Conservation (phyloP, 1,140 invertebrate species). For the Zaprionus lachaisei region DNA sequence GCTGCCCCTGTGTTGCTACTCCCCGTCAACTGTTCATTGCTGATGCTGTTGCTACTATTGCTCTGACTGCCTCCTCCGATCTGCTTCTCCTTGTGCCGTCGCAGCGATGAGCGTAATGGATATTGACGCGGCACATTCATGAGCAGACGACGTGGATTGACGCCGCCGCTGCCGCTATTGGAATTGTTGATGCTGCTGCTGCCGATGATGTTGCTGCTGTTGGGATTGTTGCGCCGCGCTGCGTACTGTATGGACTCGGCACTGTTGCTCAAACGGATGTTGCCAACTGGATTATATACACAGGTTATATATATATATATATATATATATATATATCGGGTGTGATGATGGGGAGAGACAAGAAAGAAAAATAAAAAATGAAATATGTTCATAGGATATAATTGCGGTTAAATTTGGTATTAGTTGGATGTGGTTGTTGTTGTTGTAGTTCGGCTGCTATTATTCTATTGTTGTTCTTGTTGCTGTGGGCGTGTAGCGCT, state of each 20-base stretch:
- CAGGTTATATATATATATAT: slow-evolving; percentile 22
- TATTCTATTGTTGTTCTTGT: slow-evolving; percentile 30
- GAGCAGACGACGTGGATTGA: slow-evolving; percentile 86
- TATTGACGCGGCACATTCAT: slow-evolving; percentile 88
- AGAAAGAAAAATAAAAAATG: slow-evolving; percentile 59
- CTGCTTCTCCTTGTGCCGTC: slow-evolving; percentile 89
- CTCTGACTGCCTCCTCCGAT: slow-evolving; percentile 69
- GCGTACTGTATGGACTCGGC: slow-evolving; percentile 87
- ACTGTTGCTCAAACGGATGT: slow-evolving; percentile 88
- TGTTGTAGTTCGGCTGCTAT: not conserved
- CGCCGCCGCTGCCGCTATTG: slow-evolving; percentile 53
- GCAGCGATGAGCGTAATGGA: slow-evolving; percentile 88
- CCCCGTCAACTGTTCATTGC: slow-evolving; percentile 17
- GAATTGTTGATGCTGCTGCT: slow-evolving; percentile 73
- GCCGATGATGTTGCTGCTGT: slow-evolving; percentile 85
- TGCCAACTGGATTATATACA: slow-evolving; percentile 81
- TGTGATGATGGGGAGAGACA: slow-evolving; percentile 26
- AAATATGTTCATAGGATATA: slow-evolving; percentile 53
- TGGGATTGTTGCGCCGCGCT: slow-evolving; percentile 85
- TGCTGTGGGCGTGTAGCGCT: slow-evolving; percentile 30
- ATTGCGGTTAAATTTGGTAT: slow-evolving; percentile 23
- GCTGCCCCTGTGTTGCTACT: slow-evolving; percentile 26
- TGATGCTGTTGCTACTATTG: slow-evolving; percentile 73
- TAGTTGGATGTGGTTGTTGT: slow-evolving; percentile 34
- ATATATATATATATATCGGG: slow-evolving; percentile 12